A percentile compares a stretch with the other conserved stretches of the same genome.
Evolutionary conservation across 2,113 vertebrate species (phyloP).

Genomic region (mouse (Mus musculus)): DNA sequence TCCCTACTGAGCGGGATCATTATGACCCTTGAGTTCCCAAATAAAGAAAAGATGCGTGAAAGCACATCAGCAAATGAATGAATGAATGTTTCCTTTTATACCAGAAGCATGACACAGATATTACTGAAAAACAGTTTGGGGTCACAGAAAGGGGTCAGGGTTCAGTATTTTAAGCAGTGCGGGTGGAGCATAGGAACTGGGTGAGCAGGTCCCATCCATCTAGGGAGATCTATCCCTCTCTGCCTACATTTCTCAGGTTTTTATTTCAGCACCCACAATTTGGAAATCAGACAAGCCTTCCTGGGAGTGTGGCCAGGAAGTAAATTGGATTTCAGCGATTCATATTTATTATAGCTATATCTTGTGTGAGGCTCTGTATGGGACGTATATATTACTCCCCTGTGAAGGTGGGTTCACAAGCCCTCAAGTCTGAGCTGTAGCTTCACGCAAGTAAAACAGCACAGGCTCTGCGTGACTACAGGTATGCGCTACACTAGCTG

Average conservation of each 20-base stretch:
- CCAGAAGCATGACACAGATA: neutral
- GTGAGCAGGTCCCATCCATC: constrained; percentile 26
- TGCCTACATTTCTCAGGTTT: constrained; percentile 66
- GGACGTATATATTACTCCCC: constrained; percentile 47
- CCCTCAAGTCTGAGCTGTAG: neutral
- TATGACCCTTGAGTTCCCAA: constrained; percentile 26
- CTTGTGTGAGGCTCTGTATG: constrained; percentile 50
- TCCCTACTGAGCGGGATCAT: neutral
- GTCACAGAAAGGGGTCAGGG: constrained; percentile 17
- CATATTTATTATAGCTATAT: constrained; percentile 73
- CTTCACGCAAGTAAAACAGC: neutral
- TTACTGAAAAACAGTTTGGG: neutral
- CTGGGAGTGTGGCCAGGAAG: constrained; percentile 77
- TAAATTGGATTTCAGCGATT: constrained; percentile 74
- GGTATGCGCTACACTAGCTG: neutral
- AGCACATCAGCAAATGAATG: constrained; percentile 31
- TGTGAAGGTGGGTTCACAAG: neutral
- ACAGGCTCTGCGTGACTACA: neutral
- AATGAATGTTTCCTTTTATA: constrained; percentile 3
- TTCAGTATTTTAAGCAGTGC: constrained; percentile 13
- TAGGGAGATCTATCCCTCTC: constrained; percentile 61
- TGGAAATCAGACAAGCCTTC: constrained; percentile 76
- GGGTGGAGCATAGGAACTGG: constrained; percentile 31
- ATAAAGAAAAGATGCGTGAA: neutral
- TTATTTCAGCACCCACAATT: constrained; percentile 78